phyloP scores from a whole-genome alignment of 2,888 invertebrate species.

The Saturnia pavonia region DNA sequence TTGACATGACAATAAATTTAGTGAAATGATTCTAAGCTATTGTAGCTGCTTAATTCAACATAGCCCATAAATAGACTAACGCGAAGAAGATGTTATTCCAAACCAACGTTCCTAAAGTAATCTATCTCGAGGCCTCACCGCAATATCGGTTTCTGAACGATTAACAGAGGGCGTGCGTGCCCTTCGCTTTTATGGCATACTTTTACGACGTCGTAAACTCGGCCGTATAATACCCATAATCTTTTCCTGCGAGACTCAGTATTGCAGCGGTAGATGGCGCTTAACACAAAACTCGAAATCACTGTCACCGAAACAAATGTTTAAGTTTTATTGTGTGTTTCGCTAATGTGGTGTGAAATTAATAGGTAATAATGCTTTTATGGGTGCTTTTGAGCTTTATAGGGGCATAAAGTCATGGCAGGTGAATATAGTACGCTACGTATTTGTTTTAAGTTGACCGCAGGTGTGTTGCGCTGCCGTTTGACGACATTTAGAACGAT shows the following conservation, averaged over 20 bases:
- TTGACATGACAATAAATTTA: constrained; percentile 44
- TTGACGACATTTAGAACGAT: constrained; percentile 39
- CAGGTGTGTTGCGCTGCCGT: constrained; percentile 55
- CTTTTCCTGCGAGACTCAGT: constrained; percentile 70
- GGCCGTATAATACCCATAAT: constrained; percentile 77
- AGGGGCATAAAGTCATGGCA: constrained; percentile 70
- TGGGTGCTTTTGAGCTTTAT: constrained; percentile 77
- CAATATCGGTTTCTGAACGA: constrained; percentile 82
- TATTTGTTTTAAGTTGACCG: constrained; percentile 74
- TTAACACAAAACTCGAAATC: constrained; percentile 72
- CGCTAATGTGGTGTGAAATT: constrained; percentile 82
- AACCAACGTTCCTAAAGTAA: constrained; percentile 73
- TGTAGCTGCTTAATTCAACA: constrained; percentile 53
- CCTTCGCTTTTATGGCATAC: constrained; percentile 79
- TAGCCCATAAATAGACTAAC: constrained; percentile 73
- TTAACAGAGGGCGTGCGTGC: constrained; percentile 82
- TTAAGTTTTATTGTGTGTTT: constrained; percentile 81
- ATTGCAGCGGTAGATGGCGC: constrained; percentile 68
- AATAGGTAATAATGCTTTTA: constrained; percentile 81
- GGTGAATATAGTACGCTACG: constrained; percentile 61
- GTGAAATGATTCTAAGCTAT: constrained; percentile 44
- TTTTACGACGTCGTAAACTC: constrained; percentile 80
- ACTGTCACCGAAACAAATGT: constrained; percentile 72
- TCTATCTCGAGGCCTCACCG: constrained; percentile 78
- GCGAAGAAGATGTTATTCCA: constrained; percentile 74